Evolutionary conservation across 2,888 invertebrate genomes (phyloP), one percentile per base, ranked within the genome.

Genomic region (Pristionchus exspectatus): DNA sequence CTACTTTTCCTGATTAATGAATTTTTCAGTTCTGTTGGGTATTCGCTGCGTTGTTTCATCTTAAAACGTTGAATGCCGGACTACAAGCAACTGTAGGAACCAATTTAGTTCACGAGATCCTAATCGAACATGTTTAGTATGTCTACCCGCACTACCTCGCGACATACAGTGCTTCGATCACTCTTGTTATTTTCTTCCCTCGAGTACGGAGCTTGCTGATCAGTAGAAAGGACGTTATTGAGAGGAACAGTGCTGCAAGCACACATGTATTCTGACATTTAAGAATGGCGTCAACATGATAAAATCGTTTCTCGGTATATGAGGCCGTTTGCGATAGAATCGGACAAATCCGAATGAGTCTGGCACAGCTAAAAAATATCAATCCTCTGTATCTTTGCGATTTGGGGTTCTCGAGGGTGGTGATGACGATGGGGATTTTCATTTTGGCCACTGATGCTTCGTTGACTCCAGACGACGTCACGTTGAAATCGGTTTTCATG

Each of bases 81-180:
- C 38, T 77, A 24, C 77, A 77, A 21, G n/a, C 24, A 38, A 77
- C 77, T 44, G 77, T 77, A 24, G 2, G 24, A 44, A 2, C 38
- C 30, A 7, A 77, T 7, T 44, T 18, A 72, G 12, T 72, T 33
- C 14, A 7, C 12, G 21, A 72, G 18, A 44, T 10, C 77, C 24
- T 21, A 18, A 9, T 5, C 1, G 24, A 44, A 21, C 44, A 14
- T 33, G 21, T 77, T 44, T 50, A 77, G 77, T 77, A 77, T n/a
- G 77, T 77, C 77, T 77, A 77, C 30, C 21, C 77, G 38, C 77
- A 77, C 44, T 77, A 77, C n/a, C 77, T 77, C 2, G 77, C 77
- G 5, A 77, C 77, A 21, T 77, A 77, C 77, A 77, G 77, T 77
- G 77, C 77, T 44, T 77, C 77, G 5, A 24, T 77, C 24, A 77